Conservation (phyloP, 2,888 invertebrate species). For the Plebejus anna region DNA sequence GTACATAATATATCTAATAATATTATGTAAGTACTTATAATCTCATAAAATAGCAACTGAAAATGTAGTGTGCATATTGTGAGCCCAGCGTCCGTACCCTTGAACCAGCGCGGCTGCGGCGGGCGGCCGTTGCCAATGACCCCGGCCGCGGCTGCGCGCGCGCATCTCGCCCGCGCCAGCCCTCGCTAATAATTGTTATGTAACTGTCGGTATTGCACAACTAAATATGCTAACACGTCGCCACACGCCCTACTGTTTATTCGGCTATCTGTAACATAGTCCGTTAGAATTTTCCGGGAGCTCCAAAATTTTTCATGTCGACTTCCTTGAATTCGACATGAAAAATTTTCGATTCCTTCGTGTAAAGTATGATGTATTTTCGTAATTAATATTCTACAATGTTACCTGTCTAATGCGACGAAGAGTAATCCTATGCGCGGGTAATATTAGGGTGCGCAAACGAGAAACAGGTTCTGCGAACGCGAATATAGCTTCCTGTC, state of each 20-base stretch:
- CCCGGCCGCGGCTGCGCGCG: conserved; percentile 46
- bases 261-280: not conserved
- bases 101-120: conserved; percentile 79
- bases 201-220: conserved; percentile 64
- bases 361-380: not conserved
- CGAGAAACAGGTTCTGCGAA: conserved; percentile 67
- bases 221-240: conserved; percentile 45
- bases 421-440: conserved; percentile 44
- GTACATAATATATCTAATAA: no score
- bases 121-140: conserved; percentile 81
- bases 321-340: not conserved
- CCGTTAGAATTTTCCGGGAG: not conserved
- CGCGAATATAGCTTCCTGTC: conserved; percentile 71
- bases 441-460: conserved; percentile 62
- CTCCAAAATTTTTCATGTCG: not conserved
- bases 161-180: conserved; percentile 51
- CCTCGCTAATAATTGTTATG: conserved; percentile 76
- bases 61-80: conserved; percentile 49
- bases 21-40: no score
- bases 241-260: conserved; percentile 31
- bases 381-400: not conserved
- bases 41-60: not conserved
- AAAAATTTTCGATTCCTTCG: not conserved
- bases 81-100: conserved; percentile 69
- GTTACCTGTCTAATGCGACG: conserved; percentile 36